Evolutionary conservation across 2,888 invertebrate species (phyloP), one percentile per base, ranked within the genome.

Genomic region (Cylloceria caligata): DNA sequence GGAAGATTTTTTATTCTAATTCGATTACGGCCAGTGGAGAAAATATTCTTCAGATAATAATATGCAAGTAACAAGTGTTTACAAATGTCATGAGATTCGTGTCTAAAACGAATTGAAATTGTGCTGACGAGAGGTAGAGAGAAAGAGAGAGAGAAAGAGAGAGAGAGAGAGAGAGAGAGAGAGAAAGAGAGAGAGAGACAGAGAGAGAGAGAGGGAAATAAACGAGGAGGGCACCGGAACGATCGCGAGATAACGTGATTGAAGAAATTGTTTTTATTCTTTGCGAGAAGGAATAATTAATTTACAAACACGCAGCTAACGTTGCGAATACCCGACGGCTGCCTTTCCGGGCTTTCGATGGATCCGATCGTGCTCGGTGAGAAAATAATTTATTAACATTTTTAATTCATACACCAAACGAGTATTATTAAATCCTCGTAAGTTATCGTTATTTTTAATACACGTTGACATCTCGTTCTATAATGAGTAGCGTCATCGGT

Each of bases 281-380:
- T 80, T 24, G 49, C 52, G 64, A 27, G 45, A 30, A 42, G 78
- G 74, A 71, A 65, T 69, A 75, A 80, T n/a, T 60, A 74, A 76
- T 67, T 71, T 67, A 47, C 76, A 57, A 73, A 74, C 65, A 77
- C 77, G 77, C 73, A 60, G 68, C 57, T 74, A 30, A 74, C 49
- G 42, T 74, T 78, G 68, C 55, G 64, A 49, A 72, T 84, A 81
- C 81, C 88, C 89, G 89, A 87, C 89, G 90, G 88, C 86, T 84
- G 83, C 71, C 62, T 78, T 76, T 84, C 80, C 84, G 83, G 75
- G 83, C 84, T 87, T 83, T 73, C 87, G 83, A 92, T 92, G 92
- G 91, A 91, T 87, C 88, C 91, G 52, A 89, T 90, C 80, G 88
- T 90, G 81, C 83, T 91, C 83, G 92, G 92, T 92, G 85, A 91